Evolutionary conservation across 2,888 invertebrate species (phyloP), one percentile per base, ranked within the genome.

Genomic region (Leucophenga maculata): DNA sequence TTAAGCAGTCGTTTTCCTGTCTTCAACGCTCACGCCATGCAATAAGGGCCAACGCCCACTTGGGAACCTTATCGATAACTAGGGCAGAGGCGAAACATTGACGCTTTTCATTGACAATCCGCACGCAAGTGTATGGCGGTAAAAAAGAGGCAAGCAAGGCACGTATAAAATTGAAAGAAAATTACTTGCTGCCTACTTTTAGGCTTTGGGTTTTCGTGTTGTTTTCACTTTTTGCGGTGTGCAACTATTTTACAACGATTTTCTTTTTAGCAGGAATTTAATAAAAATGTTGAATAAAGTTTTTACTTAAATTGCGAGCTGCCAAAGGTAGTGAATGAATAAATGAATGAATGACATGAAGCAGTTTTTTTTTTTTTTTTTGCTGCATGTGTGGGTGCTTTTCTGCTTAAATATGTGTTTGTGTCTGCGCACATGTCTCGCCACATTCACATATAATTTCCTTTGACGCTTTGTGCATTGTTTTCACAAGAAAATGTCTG

Each of bases 41-140:
- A 39, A 39, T 11, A 39, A 39, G 20, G 3, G 6, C n/a, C 16
- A 39, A n/a, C 16, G n/a, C 60, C 60, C 32, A 65, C 55, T 65
- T 55, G 39, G 52, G 20, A 39, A 6, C 4, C 11, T 22, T 39
- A 60, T 60, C 60, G 32, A 60, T 60, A 60, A 60, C 60, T 60
- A 60, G 60, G 60, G 6, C 60, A 60, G 31, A 16, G 14, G 18
- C 18, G 39, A 9, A 39, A 39, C 39, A 39, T 60, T 18, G 39
- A 39, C 39, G 39, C 11, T 39, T 39, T 11, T 39, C 39, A 39
- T 39, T 39, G 60, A 60, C 60, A 67, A 31, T 46, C 9, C 22
- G 26, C 46, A 67, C 57, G 48, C 22, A 59, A 55, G 39, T 11
- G 39, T 39, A 39, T 39, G 32, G 8, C 32, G 32, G 8, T 6